A percentile compares a stretch with the other conserved stretches of the same genome.
Evolutionary conservation across 1,140 invertebrate genomes (phyloP).

Genomic region (Anoplolepis gracilipes): DNA sequence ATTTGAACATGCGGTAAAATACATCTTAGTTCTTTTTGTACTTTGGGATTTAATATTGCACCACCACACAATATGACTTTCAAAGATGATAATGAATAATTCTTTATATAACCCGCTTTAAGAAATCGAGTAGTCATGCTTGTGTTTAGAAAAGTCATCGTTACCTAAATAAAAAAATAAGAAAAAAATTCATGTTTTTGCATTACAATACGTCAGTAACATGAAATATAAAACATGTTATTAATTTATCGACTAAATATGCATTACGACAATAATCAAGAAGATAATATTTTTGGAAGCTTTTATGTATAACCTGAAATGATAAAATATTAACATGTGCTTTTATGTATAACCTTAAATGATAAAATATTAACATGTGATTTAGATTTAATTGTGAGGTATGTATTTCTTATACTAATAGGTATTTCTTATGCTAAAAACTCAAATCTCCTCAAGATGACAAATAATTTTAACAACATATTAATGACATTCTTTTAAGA

Average conservation of each 20-base stretch:
- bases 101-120: conserved; percentile 39
- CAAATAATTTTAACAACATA: too few relatives aligned
- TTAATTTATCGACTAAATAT: background rate
- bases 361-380: too few relatives aligned
- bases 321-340: too few relatives aligned
- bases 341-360: too few relatives aligned
- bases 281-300: too few relatives aligned
- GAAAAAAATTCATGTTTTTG: background rate
- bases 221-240: background rate
- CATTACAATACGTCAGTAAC: background rate
- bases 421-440: too few relatives aligned
- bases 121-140: conserved; percentile 69
- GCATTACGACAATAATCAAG: background rate
- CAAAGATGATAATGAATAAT: conserved; percentile 65
- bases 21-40: conserved; percentile 52
- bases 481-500: too few relatives aligned
- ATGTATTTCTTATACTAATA: too few relatives aligned
- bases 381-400: too few relatives aligned
- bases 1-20: conserved; percentile 63
- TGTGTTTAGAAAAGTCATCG: conserved; percentile 65
- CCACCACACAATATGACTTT: conserved; percentile 72
- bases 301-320: too few relatives aligned
- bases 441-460: too few relatives aligned
- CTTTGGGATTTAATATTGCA: conserved; percentile 74
- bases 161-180: conserved; percentile 53